Evolutionary conservation across 2,113 vertebrate genomes (phyloP), one percentile per base, ranked within the genome.

Genomic region (Eudyptes chrysolophus): DNA sequence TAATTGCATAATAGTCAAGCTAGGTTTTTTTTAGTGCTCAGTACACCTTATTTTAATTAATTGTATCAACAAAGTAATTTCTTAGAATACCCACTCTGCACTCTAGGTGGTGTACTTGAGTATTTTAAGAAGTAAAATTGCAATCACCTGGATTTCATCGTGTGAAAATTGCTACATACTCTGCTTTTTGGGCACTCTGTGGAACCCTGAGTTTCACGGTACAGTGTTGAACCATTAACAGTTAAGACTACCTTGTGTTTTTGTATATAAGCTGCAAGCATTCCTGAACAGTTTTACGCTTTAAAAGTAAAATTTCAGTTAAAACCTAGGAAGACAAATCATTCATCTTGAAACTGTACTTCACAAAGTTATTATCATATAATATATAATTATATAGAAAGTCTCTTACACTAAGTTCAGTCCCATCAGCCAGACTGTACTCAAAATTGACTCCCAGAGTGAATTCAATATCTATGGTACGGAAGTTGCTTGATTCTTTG

Each of bases 371-470:
- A 14, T 38, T 55, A 13, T 36, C 8, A 8, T 15, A 7, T 14
- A 15, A 21, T 54, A 48, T 1, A n/a, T 51, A 89, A 30, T 21
- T 34, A 10, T 54, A 34, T 13, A 10, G 20, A 78, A 57, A 32
- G 40, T 54, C 11, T 88, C 99, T 99, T 98, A 99, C 99, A 2
- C 27, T 85, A 84, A 99, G 72, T 71, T 99, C 98, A 26, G 99
- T 99, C 79, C 99, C 99, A 22, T 99, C 99, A 20, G 99, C 99
- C 94, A 99, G 94, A 51, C 84, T 97, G 96, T 99, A 99, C 5
- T 98, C 97, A 88, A 99, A 99, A 19, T 1, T 52, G 48, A 98
- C 98, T 36, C 98, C 99, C 87, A 99, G 98, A 5, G 98, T 99
- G 96, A 99, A 99, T 87, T 98, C 97, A n/a, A 99, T 95, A 5